Percentiles rank a stretch among this genome's conserved stretches.
Evolutionary conservation across 1,140 invertebrate genomes (phyloP).

Genomic region (Aradophagus sp.): DNA sequence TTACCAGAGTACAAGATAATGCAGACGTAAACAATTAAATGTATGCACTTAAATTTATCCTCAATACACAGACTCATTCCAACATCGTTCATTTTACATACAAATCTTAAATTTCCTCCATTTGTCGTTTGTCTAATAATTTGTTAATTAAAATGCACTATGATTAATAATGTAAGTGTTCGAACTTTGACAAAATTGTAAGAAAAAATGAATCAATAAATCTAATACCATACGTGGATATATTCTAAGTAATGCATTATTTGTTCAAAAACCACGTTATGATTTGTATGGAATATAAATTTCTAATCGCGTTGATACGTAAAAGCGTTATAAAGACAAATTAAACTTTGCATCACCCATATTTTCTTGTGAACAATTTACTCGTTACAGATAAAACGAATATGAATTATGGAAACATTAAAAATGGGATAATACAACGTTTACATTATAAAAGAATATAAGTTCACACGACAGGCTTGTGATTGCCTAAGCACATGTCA

Average conservation of each 20-base stretch:
- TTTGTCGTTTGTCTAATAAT: slow-evolving; percentile 11
- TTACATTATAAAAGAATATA: too few species aligned
- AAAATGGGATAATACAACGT: too few species aligned
- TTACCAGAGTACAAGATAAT: slow-evolving; percentile 69
- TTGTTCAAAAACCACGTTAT: slow-evolving; percentile 4
- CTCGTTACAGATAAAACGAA: too few species aligned
- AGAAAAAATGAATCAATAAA: slow-evolving; percentile 32
- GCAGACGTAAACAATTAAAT: slow-evolving; percentile 55
- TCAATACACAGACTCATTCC: slow-evolving; percentile 37
- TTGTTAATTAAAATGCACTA: slow-evolving; percentile 36
- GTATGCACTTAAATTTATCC: slow-evolving; percentile 33
- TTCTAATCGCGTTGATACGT: background rate
- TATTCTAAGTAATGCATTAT: slow-evolving; percentile 22
- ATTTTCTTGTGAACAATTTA: too few species aligned
- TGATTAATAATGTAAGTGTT: slow-evolving; percentile 35
- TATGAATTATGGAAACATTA: too few species aligned
- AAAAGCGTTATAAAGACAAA: too few species aligned
- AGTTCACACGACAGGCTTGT: slow-evolving; percentile 18
- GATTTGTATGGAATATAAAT: too few species aligned
- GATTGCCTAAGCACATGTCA: too few species aligned
- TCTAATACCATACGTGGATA: slow-evolving; percentile 21
- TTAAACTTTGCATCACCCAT: too few species aligned
- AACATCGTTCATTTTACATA: slow-evolving; percentile 28
- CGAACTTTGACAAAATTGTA: slow-evolving; percentile 31
- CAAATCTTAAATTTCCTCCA: background rate